A percentile compares a stretch with the other conserved stretches of the same genome.
These are phyloP conservation scores for Chrysopilus asiliformis DNA, from an alignment of 2,888 invertebrate genomes.

Conservation along the genomic window DNA sequence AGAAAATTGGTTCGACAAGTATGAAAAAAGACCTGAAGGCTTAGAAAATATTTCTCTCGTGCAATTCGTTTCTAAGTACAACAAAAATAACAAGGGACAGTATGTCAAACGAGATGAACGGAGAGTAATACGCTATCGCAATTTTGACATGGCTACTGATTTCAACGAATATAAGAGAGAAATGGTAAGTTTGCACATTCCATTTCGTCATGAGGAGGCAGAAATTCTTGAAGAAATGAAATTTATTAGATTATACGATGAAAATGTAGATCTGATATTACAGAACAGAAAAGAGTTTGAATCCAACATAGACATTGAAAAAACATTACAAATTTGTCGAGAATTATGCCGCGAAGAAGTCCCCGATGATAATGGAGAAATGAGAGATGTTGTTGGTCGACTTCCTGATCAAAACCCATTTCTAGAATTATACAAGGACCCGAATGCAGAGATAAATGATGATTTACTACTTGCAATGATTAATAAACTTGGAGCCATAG, in stretches of 20 bases:
- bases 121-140: constrained; percentile 26
- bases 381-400: constrained; percentile 1
- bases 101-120: constrained; percentile 18
- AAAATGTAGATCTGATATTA: constrained; percentile 22
- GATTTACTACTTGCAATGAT: too few relatives aligned
- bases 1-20: constrained; percentile 31
- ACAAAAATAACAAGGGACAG: constrained; percentile 13
- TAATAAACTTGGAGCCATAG: constrained; percentile 2
- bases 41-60: constrained; percentile 26
- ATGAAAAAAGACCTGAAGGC: constrained; percentile 29
- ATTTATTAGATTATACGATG: too few relatives aligned
- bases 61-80: constrained; percentile 28
- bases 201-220: constrained; percentile 27
- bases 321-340: constrained; percentile 17
- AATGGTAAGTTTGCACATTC: constrained; percentile 27
- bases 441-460: constrained; percentile 4
- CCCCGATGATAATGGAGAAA: constrained; percentile 3
- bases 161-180: constrained; percentile 26
- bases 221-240: constrained; percentile 26
- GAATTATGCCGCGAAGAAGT: constrained; percentile 13
- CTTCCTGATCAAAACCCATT: constrained; percentile 2
- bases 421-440: constrained; percentile 5
- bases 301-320: constrained; percentile 23
- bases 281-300: constrained; percentile 23
- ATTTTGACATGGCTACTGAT: constrained; percentile 24